phyloP scores from a whole-genome alignment of 2,888 invertebrate species.

The Trachelus iudaicus region DNA sequence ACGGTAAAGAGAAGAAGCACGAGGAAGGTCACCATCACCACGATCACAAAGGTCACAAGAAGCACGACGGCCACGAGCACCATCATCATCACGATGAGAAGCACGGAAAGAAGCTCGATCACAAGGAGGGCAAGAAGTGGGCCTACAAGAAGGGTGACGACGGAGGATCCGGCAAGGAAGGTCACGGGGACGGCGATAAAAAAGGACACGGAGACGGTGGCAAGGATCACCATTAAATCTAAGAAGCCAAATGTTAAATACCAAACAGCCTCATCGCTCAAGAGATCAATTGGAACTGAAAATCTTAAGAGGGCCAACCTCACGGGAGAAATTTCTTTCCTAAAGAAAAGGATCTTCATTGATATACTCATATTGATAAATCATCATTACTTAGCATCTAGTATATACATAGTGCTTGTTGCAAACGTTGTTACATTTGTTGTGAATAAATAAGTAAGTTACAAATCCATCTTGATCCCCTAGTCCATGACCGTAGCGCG shows the following conservation, averaged over 20 bases:
- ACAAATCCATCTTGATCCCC: background rate
- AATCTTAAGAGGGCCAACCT: background rate
- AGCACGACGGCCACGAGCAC: conserved; percentile 69
- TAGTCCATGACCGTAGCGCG: background rate
- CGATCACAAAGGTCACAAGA: conserved; percentile 71
- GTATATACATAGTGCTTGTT: background rate
- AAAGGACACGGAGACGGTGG: background rate
- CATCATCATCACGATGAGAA: conserved; percentile 68
- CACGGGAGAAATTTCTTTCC: background rate
- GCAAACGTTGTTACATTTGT: background rate
- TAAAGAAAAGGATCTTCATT: background rate
- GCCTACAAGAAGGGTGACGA: conserved; percentile 68
- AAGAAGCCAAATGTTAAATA: background rate
- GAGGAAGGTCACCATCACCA: conserved; percentile 70
- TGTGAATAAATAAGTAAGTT: background rate
- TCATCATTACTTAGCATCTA: background rate
- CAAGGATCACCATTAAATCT: background rate
- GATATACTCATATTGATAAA: background rate
- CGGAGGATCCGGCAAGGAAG: conserved; percentile 31
- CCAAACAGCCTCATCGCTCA: background rate
- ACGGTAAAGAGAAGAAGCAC: conserved; percentile 71
- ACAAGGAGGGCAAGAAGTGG: conserved; percentile 71
- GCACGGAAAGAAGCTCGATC: conserved; percentile 66
- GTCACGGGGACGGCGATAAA: conserved; percentile 16
- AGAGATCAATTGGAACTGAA: background rate